Percentiles rank a stretch among this genome's conserved stretches.
Evolutionary conservation across 1,140 invertebrate species (phyloP).

Genomic region (Rhopalosiphum maidis): DNA sequence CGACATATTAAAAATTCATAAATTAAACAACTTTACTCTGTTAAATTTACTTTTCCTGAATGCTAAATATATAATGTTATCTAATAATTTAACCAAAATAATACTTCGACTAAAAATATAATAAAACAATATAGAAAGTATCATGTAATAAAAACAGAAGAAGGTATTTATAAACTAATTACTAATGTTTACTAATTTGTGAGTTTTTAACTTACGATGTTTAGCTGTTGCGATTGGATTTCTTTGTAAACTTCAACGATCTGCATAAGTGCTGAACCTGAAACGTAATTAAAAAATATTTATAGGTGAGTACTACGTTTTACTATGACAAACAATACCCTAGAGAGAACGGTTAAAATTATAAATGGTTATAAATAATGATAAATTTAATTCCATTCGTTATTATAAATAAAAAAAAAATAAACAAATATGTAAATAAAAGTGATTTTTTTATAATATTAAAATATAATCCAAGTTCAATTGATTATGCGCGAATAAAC

Average conservation of each 20-base stretch:
- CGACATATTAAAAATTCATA: neutral
- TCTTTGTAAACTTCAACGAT: slow-evolving; percentile 91
- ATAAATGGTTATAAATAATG: neutral
- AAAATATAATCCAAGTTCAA: neutral
- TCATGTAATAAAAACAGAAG: neutral
- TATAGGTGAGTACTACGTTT: neutral
- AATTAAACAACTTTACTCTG: neutral
- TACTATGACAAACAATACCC: neutral
- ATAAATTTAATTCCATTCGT: neutral
- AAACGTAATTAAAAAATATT: slow-evolving; percentile 64
- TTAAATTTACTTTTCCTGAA: neutral
- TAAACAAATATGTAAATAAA: neutral
- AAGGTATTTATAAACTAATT: neutral
- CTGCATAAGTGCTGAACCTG: slow-evolving; percentile 88
- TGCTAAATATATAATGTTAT: neutral
- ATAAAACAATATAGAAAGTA: neutral
- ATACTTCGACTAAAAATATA: neutral
- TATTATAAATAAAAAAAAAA: neutral
- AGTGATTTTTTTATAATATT: neutral
- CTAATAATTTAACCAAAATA: neutral
- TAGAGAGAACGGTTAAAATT: no score
- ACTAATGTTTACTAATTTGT: neutral
- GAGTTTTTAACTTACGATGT: slow-evolving; percentile 78
- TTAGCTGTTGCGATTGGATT: slow-evolving; percentile 91
- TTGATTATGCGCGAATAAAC: neutral